Conservation (phyloP, 2,888 invertebrate species). For the Rotaria socialis region DNA sequence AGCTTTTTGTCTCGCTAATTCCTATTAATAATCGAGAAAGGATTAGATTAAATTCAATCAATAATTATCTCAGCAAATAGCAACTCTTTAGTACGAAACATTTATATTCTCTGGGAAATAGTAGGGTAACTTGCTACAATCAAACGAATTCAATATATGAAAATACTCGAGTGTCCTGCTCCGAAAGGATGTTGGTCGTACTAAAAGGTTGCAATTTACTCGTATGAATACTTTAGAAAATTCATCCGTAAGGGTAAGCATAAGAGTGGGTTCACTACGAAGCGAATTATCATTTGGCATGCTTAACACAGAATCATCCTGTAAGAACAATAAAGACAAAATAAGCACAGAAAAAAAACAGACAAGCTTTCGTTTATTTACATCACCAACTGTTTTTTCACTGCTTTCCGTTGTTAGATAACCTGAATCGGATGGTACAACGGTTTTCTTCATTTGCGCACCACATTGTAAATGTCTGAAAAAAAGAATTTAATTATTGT, state of each 20-base stretch:
- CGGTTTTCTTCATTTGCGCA: neutral
- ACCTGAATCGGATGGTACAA: conserved; percentile 27
- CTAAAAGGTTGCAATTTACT: too few relatives aligned
- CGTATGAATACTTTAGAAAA: neutral
- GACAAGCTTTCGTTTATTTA: neutral
- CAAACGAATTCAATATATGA: too few relatives aligned
- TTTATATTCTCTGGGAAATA: too few relatives aligned
- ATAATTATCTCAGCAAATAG: too few relatives aligned
- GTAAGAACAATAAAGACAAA: neutral
- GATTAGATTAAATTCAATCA: too few relatives aligned
- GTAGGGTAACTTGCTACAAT: too few relatives aligned
- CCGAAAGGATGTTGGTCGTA: too few relatives aligned
- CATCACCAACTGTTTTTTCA: neutral
- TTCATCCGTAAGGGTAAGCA: neutral
- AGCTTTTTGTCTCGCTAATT: neutral
- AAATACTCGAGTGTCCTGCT: too few relatives aligned
- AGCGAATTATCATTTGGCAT: neutral
- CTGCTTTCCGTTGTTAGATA: conserved; percentile 33
- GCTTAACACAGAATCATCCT: conserved; percentile 4
- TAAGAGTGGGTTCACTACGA: neutral
- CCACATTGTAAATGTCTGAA: conserved; percentile 32
- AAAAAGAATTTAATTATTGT: neutral
- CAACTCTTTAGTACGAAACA: too few relatives aligned
- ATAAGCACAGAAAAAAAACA: neutral
- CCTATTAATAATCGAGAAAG: neutral